phyloP scores from a whole-genome alignment of 2,888 invertebrate species.

The Leucozona laternaria region DNA sequence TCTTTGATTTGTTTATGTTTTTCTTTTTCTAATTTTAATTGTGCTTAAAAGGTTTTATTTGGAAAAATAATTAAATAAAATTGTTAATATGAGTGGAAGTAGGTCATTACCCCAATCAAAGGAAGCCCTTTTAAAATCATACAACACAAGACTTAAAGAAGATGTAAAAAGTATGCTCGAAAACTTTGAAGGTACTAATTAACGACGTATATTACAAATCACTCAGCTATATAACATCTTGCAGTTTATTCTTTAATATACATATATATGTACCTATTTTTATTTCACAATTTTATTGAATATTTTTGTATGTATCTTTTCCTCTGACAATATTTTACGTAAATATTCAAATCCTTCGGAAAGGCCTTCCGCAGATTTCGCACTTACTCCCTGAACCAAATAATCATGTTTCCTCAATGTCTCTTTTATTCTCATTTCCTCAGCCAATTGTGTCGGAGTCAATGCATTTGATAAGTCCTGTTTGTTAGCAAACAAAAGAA shows the following conservation, averaged over 20 bases:
- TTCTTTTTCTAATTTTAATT: neutral
- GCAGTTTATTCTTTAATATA: too few relatives aligned
- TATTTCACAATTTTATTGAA: neutral
- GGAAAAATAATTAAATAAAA: conserved; percentile 1
- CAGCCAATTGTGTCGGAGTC: neutral
- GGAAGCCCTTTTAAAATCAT: conserved; percentile 97
- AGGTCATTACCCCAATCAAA: conserved; percentile 94
- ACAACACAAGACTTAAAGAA: conserved; percentile 96
- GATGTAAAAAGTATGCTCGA: conserved; percentile 99
- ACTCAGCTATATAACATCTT: too few relatives aligned
- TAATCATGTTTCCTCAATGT: neutral
- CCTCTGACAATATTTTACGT: neutral
- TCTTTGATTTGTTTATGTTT: neutral
- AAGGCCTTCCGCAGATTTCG: neutral
- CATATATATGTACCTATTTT: neutral
- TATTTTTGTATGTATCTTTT: too few relatives aligned
- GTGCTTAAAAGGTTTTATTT: neutral
- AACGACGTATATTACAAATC: neutral
- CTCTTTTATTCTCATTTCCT: neutral
- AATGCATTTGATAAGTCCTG: neutral
- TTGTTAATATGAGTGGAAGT: conserved; percentile 78
- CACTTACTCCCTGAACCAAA: neutral
- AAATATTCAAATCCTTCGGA: neutral
- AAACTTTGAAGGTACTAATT: conserved; percentile 93
- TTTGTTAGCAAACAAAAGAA: neutral